phyloP scores from a whole-genome alignment of 2,797 vertebrate species.

The Rhinichthys osculus region DNA sequence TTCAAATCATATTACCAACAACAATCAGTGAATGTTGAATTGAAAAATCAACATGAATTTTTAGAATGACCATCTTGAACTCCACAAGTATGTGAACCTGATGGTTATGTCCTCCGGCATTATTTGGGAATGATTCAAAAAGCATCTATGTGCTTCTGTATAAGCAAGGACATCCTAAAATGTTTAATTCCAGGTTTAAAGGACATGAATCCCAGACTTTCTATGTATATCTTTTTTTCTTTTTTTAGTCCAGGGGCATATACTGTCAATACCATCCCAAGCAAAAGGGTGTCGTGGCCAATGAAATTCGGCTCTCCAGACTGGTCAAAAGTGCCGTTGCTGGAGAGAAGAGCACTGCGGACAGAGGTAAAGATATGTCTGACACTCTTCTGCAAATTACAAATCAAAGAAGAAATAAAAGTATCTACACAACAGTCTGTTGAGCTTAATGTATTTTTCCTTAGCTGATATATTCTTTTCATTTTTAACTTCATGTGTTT shows the following conservation, averaged over 20 bases:
- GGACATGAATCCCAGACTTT: not conserved
- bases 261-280: constrained; percentile 31
- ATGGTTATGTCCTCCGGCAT: not conserved
- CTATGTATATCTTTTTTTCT: not conserved
- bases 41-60: not conserved
- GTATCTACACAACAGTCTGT: no score
- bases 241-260: constrained; percentile 83
- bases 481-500: constrained; percentile 33
- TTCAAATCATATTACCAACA: not conserved
- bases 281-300: constrained; percentile 83
- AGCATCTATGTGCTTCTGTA: not conserved
- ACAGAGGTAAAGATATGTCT: constrained; percentile 71
- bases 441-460: not conserved
- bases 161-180: not conserved
- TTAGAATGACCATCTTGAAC: not conserved
- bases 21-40: not conserved
- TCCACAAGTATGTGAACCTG: not conserved
- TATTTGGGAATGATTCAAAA: not conserved
- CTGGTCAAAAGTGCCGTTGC: constrained; percentile 77
- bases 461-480: not conserved
- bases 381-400: not conserved
- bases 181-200: not conserved
- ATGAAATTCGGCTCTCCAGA: constrained; percentile 89
- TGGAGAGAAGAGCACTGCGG: constrained; percentile 75
- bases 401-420: no score